Conservation (phyloP, 2,797 vertebrate species). For the Dicrostonyx torquatus region DNA sequence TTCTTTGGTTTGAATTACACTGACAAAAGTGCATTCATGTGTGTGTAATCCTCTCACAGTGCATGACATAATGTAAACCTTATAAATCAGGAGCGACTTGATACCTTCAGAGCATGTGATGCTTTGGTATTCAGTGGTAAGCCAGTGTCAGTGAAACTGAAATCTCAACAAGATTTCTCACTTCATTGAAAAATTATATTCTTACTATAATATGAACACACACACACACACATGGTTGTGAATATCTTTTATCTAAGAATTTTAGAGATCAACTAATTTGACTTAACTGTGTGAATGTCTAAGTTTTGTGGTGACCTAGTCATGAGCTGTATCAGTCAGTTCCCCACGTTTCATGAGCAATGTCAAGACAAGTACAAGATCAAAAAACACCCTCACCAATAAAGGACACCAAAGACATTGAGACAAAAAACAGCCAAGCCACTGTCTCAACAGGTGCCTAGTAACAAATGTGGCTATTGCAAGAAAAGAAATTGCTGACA, state of each 20-base stretch:
- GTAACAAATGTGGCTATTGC: background rate
- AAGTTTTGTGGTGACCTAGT: background rate
- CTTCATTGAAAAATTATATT: background rate
- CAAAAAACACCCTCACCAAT: background rate
- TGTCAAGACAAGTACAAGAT: background rate
- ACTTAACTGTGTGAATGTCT: background rate
- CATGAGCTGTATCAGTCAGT: background rate
- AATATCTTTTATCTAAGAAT: background rate
- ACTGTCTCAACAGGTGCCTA: constrained; percentile 54
- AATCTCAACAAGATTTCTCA: background rate
- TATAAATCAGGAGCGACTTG: background rate
- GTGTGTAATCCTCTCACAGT: background rate
- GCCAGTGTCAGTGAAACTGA: background rate
- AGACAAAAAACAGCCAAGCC: constrained; percentile 1
- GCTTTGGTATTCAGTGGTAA: background rate
- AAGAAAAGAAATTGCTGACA: constrained; percentile 31
- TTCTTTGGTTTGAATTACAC: background rate
- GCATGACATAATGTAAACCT: background rate
- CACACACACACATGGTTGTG: no score
- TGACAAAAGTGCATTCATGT: background rate
- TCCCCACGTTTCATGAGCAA: background rate
- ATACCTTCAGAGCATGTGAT: background rate
- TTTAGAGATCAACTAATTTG: constrained; percentile 36
- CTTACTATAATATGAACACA: background rate
- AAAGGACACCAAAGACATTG: background rate